Evolutionary conservation across 2,888 invertebrate genomes (phyloP).

Genomic region (Mactromeris polynyma): DNA sequence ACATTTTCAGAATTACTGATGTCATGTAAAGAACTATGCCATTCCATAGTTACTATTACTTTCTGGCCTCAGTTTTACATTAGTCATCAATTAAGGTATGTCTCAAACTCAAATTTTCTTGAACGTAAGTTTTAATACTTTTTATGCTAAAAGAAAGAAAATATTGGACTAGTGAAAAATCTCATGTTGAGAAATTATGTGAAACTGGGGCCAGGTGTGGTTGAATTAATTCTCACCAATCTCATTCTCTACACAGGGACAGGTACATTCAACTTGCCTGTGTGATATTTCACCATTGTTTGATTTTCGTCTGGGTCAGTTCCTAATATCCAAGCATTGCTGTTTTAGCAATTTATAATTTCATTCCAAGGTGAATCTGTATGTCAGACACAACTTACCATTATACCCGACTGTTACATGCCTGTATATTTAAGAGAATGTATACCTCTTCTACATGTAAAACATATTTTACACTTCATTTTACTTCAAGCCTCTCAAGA

Average conservation of each 20-base stretch:
- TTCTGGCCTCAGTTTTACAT: too few species aligned
- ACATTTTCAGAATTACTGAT: too few species aligned
- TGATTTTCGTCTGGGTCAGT: background rate
- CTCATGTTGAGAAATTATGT: too few species aligned
- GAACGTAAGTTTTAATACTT: too few species aligned
- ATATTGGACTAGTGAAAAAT: too few species aligned
- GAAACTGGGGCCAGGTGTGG: too few species aligned
- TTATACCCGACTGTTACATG: background rate
- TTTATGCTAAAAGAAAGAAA: too few species aligned
- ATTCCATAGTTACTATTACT: too few species aligned
- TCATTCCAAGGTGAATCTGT: slow-evolving; percentile 1
- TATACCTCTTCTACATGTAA: background rate
- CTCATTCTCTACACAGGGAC: background rate
- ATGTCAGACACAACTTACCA: background rate
- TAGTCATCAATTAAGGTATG: too few species aligned
- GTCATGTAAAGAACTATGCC: too few species aligned
- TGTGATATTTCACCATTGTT: background rate
- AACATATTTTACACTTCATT: background rate
- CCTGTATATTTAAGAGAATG: background rate
- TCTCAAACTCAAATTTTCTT: too few species aligned
- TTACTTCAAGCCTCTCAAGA: slow-evolving; percentile 12
- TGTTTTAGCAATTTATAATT: background rate
- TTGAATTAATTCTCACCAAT: background rate
- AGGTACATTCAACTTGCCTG: background rate
- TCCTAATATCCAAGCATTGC: background rate